Conservation (phyloP, 1,140 invertebrate species). For the Meloidogyne hapla region DNA sequence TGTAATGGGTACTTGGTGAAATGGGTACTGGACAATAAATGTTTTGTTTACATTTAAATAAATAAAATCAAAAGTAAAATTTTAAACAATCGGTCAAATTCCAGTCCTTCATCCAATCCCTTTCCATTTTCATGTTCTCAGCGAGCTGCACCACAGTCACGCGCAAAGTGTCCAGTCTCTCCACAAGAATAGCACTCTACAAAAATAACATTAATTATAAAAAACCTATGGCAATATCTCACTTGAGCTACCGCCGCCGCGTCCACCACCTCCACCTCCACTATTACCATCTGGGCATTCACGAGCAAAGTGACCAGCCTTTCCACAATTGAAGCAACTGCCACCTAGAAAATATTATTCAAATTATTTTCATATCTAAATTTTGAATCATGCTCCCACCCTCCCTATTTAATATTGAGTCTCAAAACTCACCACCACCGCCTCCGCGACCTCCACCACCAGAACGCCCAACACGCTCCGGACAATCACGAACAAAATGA, state of each 20-base stretch:
- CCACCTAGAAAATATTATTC: not conserved
- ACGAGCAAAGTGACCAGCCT: conserved; percentile 12
- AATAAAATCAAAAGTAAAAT: not conserved
- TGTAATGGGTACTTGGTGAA: not conserved
- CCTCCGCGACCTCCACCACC: not conserved
- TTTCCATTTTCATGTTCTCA: not conserved
- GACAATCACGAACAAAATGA: conserved; percentile 4
- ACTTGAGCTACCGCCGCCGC: not conserved
- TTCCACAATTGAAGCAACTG: conserved; percentile 5
- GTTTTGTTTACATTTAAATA: conserved; percentile 1
- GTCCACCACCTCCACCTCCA: not conserved
- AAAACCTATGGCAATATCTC: not conserved
- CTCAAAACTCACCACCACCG: not conserved
- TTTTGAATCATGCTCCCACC: too few species aligned
- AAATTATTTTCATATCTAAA: too few species aligned
- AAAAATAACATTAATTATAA: not conserved
- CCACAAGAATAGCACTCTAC: not conserved
- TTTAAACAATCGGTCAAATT: not conserved
- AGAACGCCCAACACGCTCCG: conserved; percentile 8
- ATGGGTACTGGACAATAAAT: not conserved
- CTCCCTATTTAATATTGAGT: too few species aligned
- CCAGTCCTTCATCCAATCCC: not conserved
- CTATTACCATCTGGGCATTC: conserved; percentile 10
- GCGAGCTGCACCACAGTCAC: not conserved
- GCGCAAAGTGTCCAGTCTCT: not conserved